phyloP scores from a whole-genome alignment of 2,113 vertebrate species.

The Ciconia stormi region DNA sequence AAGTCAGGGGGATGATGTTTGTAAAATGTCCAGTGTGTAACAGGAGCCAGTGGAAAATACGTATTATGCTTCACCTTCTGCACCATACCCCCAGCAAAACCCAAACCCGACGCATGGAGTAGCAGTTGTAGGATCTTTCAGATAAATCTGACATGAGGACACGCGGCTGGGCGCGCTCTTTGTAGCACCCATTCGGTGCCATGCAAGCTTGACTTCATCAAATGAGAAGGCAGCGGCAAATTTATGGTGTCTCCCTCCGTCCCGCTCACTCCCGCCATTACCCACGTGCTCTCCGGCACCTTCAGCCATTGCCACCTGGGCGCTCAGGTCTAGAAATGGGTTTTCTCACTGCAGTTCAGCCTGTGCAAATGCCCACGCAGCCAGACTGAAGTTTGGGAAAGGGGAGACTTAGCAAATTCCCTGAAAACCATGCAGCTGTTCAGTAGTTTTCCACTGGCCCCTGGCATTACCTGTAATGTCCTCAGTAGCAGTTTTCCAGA shows the following conservation, averaged over 20 bases:
- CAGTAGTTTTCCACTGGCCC: background rate
- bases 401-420: background rate
- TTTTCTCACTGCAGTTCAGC: background rate
- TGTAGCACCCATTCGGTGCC: accelerated
- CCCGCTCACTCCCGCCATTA: accelerated
- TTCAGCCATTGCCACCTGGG: accelerated
- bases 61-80: background rate
- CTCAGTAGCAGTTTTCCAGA: background rate
- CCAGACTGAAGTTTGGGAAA: background rate
- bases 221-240: accelerated
- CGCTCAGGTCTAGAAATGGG: background rate
- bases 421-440: background rate
- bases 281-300: accelerated
- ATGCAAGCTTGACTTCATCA: background rate
- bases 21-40: background rate
- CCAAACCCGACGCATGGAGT: accelerated
- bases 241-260: accelerated
- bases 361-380: background rate
- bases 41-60: background rate
- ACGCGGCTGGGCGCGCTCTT: accelerated
- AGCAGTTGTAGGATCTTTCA: background rate
- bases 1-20: background rate
- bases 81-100: background rate
- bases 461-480: background rate
- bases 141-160: background rate